Evolutionary conservation across 92 coral and sea anemone genomes (phyloP).

Genomic region (Scolanthus callimorphus): DNA sequence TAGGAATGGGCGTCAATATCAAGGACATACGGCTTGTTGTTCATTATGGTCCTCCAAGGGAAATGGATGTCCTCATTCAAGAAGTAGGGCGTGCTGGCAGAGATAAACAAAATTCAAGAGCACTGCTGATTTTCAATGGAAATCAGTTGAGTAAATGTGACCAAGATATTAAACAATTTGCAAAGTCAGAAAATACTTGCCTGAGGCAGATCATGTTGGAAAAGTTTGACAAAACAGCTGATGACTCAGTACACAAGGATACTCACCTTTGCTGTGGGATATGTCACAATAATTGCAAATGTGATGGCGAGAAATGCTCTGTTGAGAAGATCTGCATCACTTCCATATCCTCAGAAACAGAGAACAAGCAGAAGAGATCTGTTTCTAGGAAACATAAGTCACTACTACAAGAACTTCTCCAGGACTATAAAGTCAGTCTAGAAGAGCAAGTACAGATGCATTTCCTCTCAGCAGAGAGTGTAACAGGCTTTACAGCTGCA

Average conservation of each 20-base stretch:
- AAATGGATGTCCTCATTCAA: too few species aligned
- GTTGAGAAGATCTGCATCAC: background rate
- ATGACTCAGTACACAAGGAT: background rate
- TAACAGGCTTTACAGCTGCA: conserved; percentile 31
- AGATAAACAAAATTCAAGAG: conserved; percentile 13
- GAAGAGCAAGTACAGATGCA: conserved; percentile 6
- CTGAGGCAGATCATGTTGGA: conserved; percentile 29
- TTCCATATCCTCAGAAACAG: background rate
- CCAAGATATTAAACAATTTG: conserved; percentile 20
- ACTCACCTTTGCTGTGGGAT: conserved; percentile 34
- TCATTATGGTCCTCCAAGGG: conserved; percentile 43
- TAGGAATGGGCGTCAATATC: conserved; percentile 41
- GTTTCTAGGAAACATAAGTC: conserved; percentile 11
- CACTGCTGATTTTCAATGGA: conserved; percentile 15
- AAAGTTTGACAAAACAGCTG: conserved; percentile 24
- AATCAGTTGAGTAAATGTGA: conserved; percentile 39
- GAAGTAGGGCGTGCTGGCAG: conserved; percentile 48
- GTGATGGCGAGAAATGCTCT: conserved; percentile 9
- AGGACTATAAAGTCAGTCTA: conserved; percentile 26
- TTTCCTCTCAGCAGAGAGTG: conserved; percentile 24
- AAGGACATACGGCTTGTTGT: conserved; percentile 19
- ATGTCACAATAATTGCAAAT: conserved; percentile 35
- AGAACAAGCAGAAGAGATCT: too few species aligned
- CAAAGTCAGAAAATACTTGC: conserved; percentile 3
- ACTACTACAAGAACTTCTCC: conserved; percentile 33